These are phyloP conservation scores for Neoniphon sammara DNA, from an alignment of 2,797 vertebrate species.

Conservation along the genomic window DNA sequence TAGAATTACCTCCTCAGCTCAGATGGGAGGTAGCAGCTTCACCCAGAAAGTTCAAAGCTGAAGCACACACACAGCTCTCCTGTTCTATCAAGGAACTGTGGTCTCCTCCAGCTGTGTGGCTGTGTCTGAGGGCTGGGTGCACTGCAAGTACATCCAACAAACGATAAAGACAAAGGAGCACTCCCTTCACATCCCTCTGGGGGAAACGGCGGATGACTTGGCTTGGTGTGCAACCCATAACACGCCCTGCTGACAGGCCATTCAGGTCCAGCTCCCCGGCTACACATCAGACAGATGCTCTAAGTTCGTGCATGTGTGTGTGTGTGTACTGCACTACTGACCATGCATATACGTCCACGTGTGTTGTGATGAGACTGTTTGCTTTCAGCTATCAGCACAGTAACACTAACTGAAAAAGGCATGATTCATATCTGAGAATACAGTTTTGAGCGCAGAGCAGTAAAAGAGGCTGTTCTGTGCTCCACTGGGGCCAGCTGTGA, in stretches of 20 bases:
- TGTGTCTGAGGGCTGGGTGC: constrained; percentile 62
- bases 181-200: constrained; percentile 59
- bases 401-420: constrained; percentile 27
- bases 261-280: constrained; percentile 60
- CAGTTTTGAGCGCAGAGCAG: constrained; percentile 3
- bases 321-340: constrained; percentile 3
- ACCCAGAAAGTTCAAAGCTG: constrained; percentile 61
- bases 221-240: constrained; percentile 63
- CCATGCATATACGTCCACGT: background rate
- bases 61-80: constrained; percentile 51
- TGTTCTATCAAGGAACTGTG: constrained; percentile 58
- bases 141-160: constrained; percentile 64
- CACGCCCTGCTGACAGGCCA: constrained; percentile 62
- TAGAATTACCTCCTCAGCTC: constrained; percentile 37
- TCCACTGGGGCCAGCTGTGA: constrained; percentile 3
- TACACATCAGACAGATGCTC: constrained; percentile 60
- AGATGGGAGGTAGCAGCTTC: constrained; percentile 45
- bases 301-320: background rate
- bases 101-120: constrained; percentile 68
- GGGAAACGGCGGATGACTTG: constrained; percentile 65
- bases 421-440: constrained; percentile 46
- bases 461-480: constrained; percentile 6
- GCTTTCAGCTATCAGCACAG: constrained; percentile 61
- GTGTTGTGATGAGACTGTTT: constrained; percentile 25
- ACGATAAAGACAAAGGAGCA: constrained; percentile 68